These are phyloP conservation scores for Tyrophagus putrescentiae DNA, from an alignment of 1,140 invertebrate genomes.

Conservation along the genomic window DNA sequence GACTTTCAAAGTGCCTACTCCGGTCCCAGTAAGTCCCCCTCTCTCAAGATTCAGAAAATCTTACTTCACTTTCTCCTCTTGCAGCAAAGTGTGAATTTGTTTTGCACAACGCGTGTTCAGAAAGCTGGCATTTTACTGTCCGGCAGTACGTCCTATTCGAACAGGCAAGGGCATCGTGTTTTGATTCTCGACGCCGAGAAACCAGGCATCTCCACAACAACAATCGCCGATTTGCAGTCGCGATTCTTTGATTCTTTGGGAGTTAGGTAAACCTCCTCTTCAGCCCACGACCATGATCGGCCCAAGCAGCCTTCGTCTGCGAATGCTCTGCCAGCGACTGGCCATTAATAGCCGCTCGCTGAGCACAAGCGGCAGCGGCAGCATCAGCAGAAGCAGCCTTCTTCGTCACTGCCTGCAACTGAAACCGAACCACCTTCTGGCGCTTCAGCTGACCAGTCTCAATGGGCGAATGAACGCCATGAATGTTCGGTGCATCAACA, in stretches of 20 bases:
- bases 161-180: slow-evolving; percentile 3
- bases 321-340: background rate
- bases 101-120: background rate
- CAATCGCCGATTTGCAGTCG: background rate
- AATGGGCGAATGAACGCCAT: background rate
- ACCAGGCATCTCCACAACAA: no score
- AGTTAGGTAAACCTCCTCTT: background rate
- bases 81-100: no score
- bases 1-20: no score
- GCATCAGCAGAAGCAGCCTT: background rate
- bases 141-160: background rate
- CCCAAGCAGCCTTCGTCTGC: background rate
- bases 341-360: background rate
- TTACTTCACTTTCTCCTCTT: no score
- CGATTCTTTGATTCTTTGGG: background rate
- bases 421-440: background rate
- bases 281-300: background rate
- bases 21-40: no score
- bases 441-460: no score
- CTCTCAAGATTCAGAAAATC: no score
- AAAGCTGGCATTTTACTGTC: background rate
- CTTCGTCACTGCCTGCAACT: background rate
- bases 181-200: background rate
- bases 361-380: no score
- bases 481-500: slow-evolving; percentile 6